phyloP scores from a whole-genome alignment of 2,113 vertebrate species.

The Carollia perspicillata region DNA sequence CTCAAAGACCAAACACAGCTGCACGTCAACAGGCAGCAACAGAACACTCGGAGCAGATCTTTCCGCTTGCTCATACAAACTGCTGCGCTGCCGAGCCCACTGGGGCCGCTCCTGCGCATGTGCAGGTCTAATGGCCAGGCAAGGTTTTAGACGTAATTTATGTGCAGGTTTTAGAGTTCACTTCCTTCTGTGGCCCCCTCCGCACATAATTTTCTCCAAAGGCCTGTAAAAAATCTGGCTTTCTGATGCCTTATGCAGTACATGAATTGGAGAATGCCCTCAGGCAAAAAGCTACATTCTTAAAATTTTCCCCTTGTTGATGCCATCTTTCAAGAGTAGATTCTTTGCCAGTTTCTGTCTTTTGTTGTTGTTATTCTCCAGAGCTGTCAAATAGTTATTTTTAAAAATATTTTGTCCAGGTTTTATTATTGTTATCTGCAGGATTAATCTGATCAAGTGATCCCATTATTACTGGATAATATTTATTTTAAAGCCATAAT shows the following conservation, averaged over 20 bases:
- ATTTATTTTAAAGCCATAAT: slow-evolving; percentile 31
- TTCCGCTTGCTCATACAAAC: not conserved
- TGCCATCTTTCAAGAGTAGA: not conserved
- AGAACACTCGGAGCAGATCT: not conserved
- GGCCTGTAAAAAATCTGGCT: not conserved
- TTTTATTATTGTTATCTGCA: not conserved
- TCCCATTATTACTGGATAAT: not conserved
- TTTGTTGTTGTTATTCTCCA: not conserved
- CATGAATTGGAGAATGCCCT: not conserved
- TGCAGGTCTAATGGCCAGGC: not conserved
- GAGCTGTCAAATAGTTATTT: not conserved
- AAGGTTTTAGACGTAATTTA: not conserved
- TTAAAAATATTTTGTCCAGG: not conserved
- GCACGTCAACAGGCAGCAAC: not conserved
- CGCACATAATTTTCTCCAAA: not conserved
- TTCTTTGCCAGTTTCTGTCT: not conserved
- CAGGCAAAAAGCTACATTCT: not conserved
- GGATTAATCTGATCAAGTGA: not conserved
- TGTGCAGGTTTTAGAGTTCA: not conserved
- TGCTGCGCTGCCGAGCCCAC: not conserved
- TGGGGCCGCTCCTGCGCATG: not conserved
- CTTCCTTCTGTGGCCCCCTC: not conserved
- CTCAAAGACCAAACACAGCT: not conserved
- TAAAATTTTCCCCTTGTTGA: not conserved
- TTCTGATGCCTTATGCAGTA: not conserved